Evolutionary conservation across 2,113 vertebrate species (phyloP).

Genomic region (Gadus macrocephalus): DNA sequence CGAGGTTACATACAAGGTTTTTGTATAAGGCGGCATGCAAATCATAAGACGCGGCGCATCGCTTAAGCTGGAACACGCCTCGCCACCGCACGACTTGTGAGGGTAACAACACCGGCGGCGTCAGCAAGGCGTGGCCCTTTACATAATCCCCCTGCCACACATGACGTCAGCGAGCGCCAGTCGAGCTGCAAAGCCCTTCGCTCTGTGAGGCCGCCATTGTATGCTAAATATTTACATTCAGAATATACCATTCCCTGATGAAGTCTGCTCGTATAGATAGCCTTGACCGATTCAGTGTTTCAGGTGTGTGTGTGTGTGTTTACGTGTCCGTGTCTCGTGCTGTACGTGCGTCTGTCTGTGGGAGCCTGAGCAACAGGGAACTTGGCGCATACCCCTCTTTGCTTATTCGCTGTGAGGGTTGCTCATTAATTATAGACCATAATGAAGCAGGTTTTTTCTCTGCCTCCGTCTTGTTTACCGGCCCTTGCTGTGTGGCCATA

Average conservation of each 20-base stretch:
- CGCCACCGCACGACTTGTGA: constrained; percentile 26
- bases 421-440: constrained; percentile 77
- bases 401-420: constrained; percentile 66
- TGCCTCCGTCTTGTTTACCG: constrained; percentile 66
- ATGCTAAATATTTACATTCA: too few species aligned
- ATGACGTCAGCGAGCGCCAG: constrained; percentile 51
- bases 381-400: constrained; percentile 30
- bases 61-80: background rate
- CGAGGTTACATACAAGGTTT: background rate
- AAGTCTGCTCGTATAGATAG: too few species aligned
- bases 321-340: constrained; percentile 34
- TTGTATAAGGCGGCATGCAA: background rate
- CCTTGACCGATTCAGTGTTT: too few species aligned
- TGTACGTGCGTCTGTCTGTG: constrained; percentile 54
- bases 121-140: constrained; percentile 35
- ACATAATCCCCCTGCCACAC: constrained; percentile 48
- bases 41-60: constrained; percentile 14
- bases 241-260: too few species aligned
- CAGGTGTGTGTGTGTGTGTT: too few species aligned
- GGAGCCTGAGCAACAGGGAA: too few species aligned
- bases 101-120: constrained; percentile 20
- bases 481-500: constrained; percentile 48
- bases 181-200: constrained; percentile 48
- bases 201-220: background rate
- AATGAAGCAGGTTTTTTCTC: constrained; percentile 73